phyloP scores from a whole-genome alignment of 2,113 vertebrate species.

The Coptodon bakossiorum region DNA sequence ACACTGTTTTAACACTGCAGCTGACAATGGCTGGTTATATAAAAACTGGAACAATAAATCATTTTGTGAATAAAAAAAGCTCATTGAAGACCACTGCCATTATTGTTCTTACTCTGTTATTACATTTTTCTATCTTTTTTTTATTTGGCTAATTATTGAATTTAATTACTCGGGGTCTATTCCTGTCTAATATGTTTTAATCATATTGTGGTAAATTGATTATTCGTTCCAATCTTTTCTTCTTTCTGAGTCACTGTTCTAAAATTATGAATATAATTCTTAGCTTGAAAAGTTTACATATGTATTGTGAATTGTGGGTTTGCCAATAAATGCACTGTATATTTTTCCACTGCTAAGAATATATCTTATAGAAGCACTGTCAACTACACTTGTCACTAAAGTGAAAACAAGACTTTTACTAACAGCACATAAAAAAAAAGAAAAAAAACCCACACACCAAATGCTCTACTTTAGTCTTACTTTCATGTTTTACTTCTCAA shows the following conservation, averaged over 20 bases:
- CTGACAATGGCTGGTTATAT: constrained; percentile 37
- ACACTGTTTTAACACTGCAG: constrained; percentile 35
- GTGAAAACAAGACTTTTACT: not conserved
- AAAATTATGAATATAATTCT: not conserved
- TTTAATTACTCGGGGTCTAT: constrained; percentile 69
- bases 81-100: constrained; percentile 47
- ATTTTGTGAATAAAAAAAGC: constrained; percentile 43
- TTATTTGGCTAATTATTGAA: constrained; percentile 60
- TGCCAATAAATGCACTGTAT: not conserved
- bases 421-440: not conserved
- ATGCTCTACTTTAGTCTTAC: not conserved
- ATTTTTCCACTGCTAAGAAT: not conserved
- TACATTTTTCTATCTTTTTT: constrained; percentile 20
- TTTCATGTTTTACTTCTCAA: not conserved
- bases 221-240: constrained; percentile 37
- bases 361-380: not conserved
- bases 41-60: constrained; percentile 43
- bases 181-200: constrained; percentile 59
- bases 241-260: constrained; percentile 2
- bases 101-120: constrained; percentile 64
- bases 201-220: constrained; percentile 64
- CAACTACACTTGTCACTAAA: not conserved
- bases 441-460: not conserved
- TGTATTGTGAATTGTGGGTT: not conserved
- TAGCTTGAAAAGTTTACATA: not conserved